Percentiles rank a stretch among this genome's conserved stretches.
Evolutionary conservation across 2,888 invertebrate genomes (phyloP).

Genomic region (Marronus borbonicus): DNA sequence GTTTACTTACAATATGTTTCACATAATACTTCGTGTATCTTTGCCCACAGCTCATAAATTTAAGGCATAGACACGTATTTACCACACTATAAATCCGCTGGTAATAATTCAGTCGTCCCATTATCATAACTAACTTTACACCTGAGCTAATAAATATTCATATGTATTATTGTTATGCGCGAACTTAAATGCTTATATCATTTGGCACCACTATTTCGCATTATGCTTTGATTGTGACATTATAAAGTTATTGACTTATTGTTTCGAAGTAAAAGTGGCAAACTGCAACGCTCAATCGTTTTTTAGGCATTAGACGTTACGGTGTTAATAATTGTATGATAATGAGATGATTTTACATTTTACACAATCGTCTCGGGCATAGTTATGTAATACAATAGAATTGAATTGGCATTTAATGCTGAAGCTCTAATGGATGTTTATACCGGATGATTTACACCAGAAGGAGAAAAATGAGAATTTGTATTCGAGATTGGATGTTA

Average conservation of each 20-base stretch:
- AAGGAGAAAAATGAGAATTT: no score
- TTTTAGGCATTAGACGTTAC: background rate
- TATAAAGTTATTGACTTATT: slow-evolving; percentile 14
- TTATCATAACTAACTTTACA: slow-evolving; percentile 27
- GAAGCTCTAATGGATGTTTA: no score
- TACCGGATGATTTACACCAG: no score
- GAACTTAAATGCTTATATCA: background rate
- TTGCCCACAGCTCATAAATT: background rate
- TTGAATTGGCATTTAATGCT: no score
- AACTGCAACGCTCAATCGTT: background rate
- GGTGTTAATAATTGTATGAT: background rate
- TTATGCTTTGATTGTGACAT: slow-evolving; percentile 8
- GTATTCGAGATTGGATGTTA: no score
- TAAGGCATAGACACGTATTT: background rate
- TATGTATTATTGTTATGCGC: slow-evolving; percentile 12
- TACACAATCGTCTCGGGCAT: no score
- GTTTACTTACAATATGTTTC: no score
- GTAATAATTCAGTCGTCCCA: slow-evolving; percentile 1
- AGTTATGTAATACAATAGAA: no score
- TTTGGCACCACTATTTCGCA: background rate
- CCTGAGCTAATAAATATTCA: slow-evolving; percentile 25
- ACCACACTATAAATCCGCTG: slow-evolving; percentile 8
- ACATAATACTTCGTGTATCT: no score
- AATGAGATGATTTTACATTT: background rate
- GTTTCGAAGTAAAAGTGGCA: background rate